A percentile compares a stretch with the other conserved stretches of the same genome.
Conservation (phyloP, 1,140 invertebrate species). For the Aradophagus sp. region DNA sequence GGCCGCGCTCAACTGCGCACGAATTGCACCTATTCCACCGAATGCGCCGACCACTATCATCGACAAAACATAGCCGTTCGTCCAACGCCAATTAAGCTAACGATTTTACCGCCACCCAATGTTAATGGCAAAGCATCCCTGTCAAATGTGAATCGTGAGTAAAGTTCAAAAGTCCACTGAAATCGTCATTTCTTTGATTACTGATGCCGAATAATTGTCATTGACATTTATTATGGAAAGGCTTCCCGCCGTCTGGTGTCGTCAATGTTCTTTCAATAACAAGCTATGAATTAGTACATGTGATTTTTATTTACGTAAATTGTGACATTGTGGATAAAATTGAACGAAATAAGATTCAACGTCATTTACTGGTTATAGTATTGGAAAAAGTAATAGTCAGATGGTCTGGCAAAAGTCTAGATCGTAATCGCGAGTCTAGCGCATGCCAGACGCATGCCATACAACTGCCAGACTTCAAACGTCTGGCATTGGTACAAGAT, state of each 20-base stretch:
- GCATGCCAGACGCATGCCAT: too few relatives aligned
- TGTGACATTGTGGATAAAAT: too few relatives aligned
- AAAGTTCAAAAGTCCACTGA: conserved; percentile 41
- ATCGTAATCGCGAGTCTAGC: too few relatives aligned
- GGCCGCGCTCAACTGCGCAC: conserved; percentile 67
- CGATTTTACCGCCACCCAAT: conserved; percentile 62
- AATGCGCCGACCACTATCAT: conserved; percentile 60
- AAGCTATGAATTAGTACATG: too few relatives aligned
- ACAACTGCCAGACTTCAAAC: too few relatives aligned
- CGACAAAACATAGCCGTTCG: conserved; percentile 65
- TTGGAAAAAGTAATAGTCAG: too few relatives aligned
- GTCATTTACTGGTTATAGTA: too few relatives aligned
- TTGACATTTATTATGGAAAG: conserved; percentile 35
- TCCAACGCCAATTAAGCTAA: conserved; percentile 69
- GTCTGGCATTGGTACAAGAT: too few relatives aligned
- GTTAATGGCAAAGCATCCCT: conserved; percentile 65
- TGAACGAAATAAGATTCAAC: too few relatives aligned
- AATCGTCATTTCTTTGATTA: conserved; percentile 53
- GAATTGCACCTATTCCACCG: conserved; percentile 60
- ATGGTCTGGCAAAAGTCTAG: too few relatives aligned
- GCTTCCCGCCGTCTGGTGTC: conserved; percentile 9
- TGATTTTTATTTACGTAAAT: too few relatives aligned
- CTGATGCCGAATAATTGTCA: conserved; percentile 42
- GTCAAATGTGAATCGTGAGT: conserved; percentile 53
- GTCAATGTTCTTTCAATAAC: conserved; percentile 4